Percentiles rank a stretch among this genome's conserved stretches.
Conservation (phyloP, 2,113 vertebrate genomes). For the Gallinago undulata region DNA sequence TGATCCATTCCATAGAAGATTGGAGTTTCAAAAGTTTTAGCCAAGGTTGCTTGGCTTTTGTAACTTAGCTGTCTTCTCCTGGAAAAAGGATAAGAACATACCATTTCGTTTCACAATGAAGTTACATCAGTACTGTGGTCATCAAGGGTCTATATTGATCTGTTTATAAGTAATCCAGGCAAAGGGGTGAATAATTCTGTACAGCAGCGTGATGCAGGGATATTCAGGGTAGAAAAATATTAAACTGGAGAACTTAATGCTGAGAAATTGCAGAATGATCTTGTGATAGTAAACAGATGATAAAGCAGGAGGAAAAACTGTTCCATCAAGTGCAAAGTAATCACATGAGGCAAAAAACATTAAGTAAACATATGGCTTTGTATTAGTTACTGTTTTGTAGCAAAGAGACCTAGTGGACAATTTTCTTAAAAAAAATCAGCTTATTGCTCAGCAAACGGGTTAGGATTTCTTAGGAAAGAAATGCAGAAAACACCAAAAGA, state of each 20-base stretch:
- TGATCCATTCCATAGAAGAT: accelerated
- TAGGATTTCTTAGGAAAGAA: background rate
- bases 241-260: background rate
- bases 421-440: background rate
- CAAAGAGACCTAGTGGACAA: background rate
- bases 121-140: background rate
- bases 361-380: background rate
- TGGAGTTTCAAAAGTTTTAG: background rate
- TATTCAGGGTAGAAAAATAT: background rate
- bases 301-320: background rate
- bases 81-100: background rate
- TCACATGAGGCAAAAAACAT: background rate
- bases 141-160: background rate
- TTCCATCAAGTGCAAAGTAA: background rate
- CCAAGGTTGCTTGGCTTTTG: background rate
- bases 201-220: too few relatives aligned
- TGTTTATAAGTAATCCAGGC: background rate
- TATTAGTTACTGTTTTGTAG: background rate
- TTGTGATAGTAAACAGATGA: background rate
- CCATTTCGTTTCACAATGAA: background rate
- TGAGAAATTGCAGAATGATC: background rate
- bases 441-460: background rate
- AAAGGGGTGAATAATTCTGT: background rate
- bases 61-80: background rate
- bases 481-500: background rate